Evolutionary conservation across 2,113 vertebrate species (phyloP).

Genomic region (Tapirus terrestris): DNA sequence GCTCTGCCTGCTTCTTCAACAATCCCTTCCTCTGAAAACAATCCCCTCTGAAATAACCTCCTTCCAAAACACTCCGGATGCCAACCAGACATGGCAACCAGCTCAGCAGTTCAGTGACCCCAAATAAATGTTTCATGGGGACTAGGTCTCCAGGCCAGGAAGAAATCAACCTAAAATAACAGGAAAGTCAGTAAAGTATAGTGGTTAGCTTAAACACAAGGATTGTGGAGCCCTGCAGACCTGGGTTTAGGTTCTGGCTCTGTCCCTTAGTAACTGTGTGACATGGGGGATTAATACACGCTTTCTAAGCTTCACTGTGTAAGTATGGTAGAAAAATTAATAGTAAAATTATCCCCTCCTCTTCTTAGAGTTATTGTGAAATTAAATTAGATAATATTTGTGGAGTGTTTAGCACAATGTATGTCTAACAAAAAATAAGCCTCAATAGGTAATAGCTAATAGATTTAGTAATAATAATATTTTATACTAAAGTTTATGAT

Average conservation of each 20-base stretch:
- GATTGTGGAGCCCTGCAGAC: not conserved
- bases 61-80: not conserved
- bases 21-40: slow-evolving; percentile 41
- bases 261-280: not conserved
- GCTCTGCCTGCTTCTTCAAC: slow-evolving; percentile 8
- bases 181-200: not conserved
- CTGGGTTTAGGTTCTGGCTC: not conserved
- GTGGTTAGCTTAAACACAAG: not conserved
- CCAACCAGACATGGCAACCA: not conserved
- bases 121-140: slow-evolving; percentile 66
- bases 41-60: slow-evolving; percentile 56
- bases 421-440: not conserved
- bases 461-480: not conserved
- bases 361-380: not conserved
- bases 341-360: not conserved
- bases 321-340: not conserved
- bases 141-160: not conserved
- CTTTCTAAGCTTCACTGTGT: not conserved
- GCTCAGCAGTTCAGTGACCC: slow-evolving; percentile 47
- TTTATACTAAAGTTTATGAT: not conserved
- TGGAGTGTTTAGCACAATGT: not conserved
- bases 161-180: slow-evolving; percentile 51
- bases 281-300: not conserved
- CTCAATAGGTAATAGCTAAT: not conserved
- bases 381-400: not conserved